Evolutionary conservation across 2,113 vertebrate species (phyloP).

Genomic region (Archilochus colubris): DNA sequence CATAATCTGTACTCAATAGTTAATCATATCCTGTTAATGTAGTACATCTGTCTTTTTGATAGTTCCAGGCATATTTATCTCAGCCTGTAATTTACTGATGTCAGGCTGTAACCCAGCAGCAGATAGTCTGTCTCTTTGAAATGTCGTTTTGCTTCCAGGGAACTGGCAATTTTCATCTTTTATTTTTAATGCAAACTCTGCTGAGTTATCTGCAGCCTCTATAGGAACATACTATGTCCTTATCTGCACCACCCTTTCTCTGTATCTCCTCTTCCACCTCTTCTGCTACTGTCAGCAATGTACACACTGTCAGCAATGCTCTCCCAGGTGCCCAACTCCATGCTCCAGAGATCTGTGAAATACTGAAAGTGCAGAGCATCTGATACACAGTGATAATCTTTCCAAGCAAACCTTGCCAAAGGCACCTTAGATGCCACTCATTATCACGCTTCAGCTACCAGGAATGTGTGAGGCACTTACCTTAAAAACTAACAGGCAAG

Average conservation of each 20-base stretch:
- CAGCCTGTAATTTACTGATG: constrained; percentile 63
- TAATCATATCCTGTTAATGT: constrained; percentile 47
- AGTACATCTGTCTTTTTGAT: constrained; percentile 17
- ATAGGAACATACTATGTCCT: not conserved
- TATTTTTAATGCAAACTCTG: constrained; percentile 54
- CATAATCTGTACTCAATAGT: not conserved
- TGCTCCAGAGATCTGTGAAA: not conserved
- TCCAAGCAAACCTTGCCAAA: not conserved
- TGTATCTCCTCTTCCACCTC: not conserved
- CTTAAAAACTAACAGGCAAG: not conserved
- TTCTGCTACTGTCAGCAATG: not conserved
- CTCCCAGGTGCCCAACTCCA: fast-evolving
- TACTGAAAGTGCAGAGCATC: not conserved
- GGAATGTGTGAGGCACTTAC: not conserved
- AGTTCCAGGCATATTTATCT: constrained; percentile 62
- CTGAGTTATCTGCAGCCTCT: constrained; percentile 50
- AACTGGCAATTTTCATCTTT: constrained; percentile 56
- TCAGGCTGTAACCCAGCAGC: constrained; percentile 55
- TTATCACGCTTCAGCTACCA: not conserved
- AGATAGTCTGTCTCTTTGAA: constrained; percentile 68
- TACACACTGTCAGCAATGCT: not conserved
- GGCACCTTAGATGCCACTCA: not conserved
- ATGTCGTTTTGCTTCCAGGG: constrained; percentile 59
- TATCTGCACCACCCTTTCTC: not conserved
- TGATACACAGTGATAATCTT: not conserved